These are phyloP conservation scores for Acestrorhynchus altus DNA, from an alignment of 2,797 vertebrate genomes.

Conservation along the genomic window DNA sequence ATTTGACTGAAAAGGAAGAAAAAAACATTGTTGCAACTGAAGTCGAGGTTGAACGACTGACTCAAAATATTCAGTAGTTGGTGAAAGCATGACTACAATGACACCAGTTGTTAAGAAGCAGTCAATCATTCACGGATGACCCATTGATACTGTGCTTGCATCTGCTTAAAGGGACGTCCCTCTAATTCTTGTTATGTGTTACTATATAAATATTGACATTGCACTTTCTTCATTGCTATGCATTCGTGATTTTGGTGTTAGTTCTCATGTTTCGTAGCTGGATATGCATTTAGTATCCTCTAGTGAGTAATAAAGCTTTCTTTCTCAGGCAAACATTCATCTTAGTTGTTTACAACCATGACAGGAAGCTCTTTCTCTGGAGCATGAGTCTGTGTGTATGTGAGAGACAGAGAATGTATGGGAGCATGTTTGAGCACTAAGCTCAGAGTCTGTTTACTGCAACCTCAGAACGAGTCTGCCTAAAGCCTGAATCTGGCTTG, in stretches of 20 bases:
- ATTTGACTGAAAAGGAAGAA: too few relatives aligned
- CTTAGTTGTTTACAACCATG: slow-evolving; percentile 43
- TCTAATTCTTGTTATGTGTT: background rate
- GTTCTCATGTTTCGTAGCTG: background rate
- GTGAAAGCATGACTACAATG: background rate
- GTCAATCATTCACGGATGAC: background rate
- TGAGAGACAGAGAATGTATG: background rate
- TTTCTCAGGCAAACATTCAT: slow-evolving; percentile 14
- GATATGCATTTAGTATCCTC: background rate
- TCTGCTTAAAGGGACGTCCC: background rate
- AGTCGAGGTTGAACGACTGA: background rate
- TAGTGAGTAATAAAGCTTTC: slow-evolving; percentile 7
- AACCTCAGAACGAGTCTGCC: background rate
- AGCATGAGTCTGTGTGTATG: background rate
- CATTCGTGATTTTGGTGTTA: background rate
- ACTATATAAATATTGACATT: background rate
- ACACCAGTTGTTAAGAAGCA: background rate
- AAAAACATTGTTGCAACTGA: background rate
- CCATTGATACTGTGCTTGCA: background rate
- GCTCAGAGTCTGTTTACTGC: slow-evolving; percentile 6
- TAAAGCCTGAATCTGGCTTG: background rate
- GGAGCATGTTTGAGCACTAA: background rate
- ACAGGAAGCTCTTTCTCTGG: slow-evolving; percentile 1
- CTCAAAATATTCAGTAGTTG: background rate
- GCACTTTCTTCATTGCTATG: slow-evolving; percentile 37